A percentile compares a stretch with the other conserved stretches of the same genome.
phyloP scores from a whole-genome alignment of 2,113 vertebrate species.

The Clinocottus analis region DNA sequence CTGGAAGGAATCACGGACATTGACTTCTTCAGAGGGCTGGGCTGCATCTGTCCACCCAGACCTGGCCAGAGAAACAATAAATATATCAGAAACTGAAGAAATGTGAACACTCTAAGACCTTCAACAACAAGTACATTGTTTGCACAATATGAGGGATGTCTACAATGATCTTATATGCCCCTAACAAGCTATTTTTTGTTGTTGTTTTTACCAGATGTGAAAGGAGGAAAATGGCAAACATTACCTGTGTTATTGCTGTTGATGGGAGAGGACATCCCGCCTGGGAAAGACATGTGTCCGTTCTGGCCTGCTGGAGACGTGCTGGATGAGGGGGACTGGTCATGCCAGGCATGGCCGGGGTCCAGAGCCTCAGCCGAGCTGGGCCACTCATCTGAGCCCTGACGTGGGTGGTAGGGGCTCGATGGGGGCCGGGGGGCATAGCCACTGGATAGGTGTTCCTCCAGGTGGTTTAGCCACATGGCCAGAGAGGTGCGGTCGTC shows the following conservation, averaged over 20 bases:
- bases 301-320: conserved; percentile 88
- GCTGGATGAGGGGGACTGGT: conserved; percentile 85
- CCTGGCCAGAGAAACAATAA: conserved; percentile 66
- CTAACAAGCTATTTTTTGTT: not conserved
- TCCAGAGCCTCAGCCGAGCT: conserved; percentile 85
- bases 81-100: conserved; percentile 11
- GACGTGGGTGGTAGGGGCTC: conserved; percentile 86
- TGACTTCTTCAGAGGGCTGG: conserved; percentile 90
- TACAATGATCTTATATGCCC: not conserved
- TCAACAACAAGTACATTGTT: not conserved
- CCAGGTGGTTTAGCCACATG: conserved; percentile 94
- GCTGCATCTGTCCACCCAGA: conserved; percentile 88
- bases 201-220: not conserved
- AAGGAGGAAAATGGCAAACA: not conserved
- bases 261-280: conserved; percentile 87
- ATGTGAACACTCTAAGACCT: not conserved
- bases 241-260: conserved; percentile 89
- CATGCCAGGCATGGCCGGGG: conserved; percentile 87
- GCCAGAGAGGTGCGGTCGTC: conserved; percentile 95
- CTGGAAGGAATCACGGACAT: conserved; percentile 89
- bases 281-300: conserved; percentile 89
- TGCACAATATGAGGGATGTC: not conserved
- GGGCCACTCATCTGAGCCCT: conserved; percentile 92
- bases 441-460: conserved; percentile 89
- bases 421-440: conserved; percentile 82